Base-by-base conservation (phyloP, 1,140 invertebrate species). In the Cecropterus lyciades region DNA sequence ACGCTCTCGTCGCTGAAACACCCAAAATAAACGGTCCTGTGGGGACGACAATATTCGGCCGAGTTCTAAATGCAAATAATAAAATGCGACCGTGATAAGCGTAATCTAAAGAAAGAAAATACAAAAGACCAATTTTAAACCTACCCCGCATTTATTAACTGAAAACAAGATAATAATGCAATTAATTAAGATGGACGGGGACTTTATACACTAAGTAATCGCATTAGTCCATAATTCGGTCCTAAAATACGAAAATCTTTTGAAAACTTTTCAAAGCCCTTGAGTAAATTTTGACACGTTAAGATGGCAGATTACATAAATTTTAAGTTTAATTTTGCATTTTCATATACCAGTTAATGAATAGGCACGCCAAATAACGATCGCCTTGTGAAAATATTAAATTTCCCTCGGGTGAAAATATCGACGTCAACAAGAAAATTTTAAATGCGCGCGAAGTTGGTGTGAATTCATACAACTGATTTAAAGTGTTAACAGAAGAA, bases 1-100 rank as follows among this genome's bases (percentile, higher is more conserved):
- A 89, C 86, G 89, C 82, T 86, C 84, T 82, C 78, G 74, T 75
- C 74, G 84, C 81, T 87, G 77, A 84, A 79, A 81, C 77, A 82
- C 78, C 80, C 67, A 63, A 85, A 87, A 87, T 89, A 88, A 88
- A 88, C 83, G 75, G 80, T 81, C 73, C 80, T 70, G 74, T 65
- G 73, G 78, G 81, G 74, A 77, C 79, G 79, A 84, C 81, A 84
- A 82, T 79, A 80, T 79, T 74, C 73, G 65, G 64, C 73, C 71
- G 78, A 77, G 75, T 79, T 84, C 75, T 73, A 70, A 70, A 77
- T 77, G 76, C 72, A 70, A 79, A 75, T 76, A 80, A 75, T 70
- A 59, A 69, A 37, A 16, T 53, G 33, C 45, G 55, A 30, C 11
- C 17, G 64, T 46, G 40, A 48, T 67, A 62, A 51, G 59, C 65